Conservation (phyloP, 2,888 invertebrate genomes). For the Esperia sulphurella region DNA sequence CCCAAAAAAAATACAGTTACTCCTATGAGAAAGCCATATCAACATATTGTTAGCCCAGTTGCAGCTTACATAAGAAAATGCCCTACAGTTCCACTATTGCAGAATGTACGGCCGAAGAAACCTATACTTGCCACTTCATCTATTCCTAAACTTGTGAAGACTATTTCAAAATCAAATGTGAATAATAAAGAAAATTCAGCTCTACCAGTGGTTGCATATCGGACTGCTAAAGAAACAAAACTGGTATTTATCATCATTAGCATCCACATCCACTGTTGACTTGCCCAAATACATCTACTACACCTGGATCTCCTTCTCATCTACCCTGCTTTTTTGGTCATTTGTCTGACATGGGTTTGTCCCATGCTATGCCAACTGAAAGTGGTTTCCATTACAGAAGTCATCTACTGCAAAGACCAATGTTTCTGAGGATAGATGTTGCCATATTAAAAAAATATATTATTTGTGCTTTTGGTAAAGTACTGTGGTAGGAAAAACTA, state of each 20-base stretch:
- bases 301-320: too few relatives aligned
- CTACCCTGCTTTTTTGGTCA: too few relatives aligned
- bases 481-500: too few relatives aligned
- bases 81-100: slow-evolving; percentile 48
- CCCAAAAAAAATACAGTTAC: slow-evolving; percentile 30
- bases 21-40: slow-evolving; percentile 36
- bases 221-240: slow-evolving; percentile 54
- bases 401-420: too few relatives aligned
- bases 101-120: slow-evolving; percentile 51
- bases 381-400: too few relatives aligned
- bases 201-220: slow-evolving; percentile 50
- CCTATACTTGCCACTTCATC: slow-evolving; percentile 40
- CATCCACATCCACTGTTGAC: too few relatives aligned
- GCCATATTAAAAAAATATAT: too few relatives aligned
- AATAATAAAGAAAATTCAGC: slow-evolving; percentile 48
- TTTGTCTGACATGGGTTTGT: too few relatives aligned
- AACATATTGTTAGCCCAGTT: slow-evolving; percentile 58
- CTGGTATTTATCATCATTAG: slow-evolving; percentile 31
- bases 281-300: too few relatives aligned
- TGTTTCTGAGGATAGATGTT: too few relatives aligned
- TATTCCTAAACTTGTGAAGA: slow-evolving; percentile 45
- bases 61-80: slow-evolving; percentile 58
- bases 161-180: slow-evolving; percentile 17
- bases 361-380: too few relatives aligned
- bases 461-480: too few relatives aligned